A percentile compares a stretch with the other conserved stretches of the same genome.
Evolutionary conservation across 2,888 invertebrate species (phyloP).

Genomic region (Dorcus parallelipipedus): DNA sequence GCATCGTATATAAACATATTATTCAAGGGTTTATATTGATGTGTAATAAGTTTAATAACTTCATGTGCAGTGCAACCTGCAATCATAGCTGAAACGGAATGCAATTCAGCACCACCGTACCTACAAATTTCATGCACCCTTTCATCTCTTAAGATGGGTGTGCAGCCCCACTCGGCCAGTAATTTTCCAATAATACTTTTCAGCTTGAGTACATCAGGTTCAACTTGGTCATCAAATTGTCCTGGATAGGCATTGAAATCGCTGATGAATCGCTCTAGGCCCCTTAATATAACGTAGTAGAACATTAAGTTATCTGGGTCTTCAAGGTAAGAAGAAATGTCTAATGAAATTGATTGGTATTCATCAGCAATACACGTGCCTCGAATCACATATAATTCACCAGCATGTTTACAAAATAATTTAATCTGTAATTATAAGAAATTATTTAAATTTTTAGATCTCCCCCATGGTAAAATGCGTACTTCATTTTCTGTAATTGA

Average conservation of each 20-base stretch:
- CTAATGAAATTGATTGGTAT: constrained; percentile 56
- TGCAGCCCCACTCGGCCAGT: constrained; percentile 81
- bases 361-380: constrained; percentile 80
- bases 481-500: constrained; percentile 71
- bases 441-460: not conserved
- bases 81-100: constrained; percentile 82
- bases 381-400: constrained; percentile 73
- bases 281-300: constrained; percentile 85
- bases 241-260: constrained; percentile 91
- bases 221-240: constrained; percentile 77
- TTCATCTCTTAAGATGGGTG: constrained; percentile 76
- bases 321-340: constrained; percentile 54
- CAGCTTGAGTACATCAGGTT: constrained; percentile 84
- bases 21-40: constrained; percentile 93
- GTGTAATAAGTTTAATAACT: constrained; percentile 90
- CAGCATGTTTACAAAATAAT: constrained; percentile 84
- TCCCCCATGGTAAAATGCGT: not conserved
- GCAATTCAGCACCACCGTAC: constrained; percentile 92
- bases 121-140: constrained; percentile 92
- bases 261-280: constrained; percentile 84
- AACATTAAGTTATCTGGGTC: constrained; percentile 84
- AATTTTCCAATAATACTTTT: constrained; percentile 70
- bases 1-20: constrained; percentile 96
- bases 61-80: constrained; percentile 95
- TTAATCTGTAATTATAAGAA: constrained; percentile 54